These are phyloP conservation scores for Acanthosepion lycidas DNA, from an alignment of 2,888 invertebrate genomes.

Conservation along the genomic window DNA sequence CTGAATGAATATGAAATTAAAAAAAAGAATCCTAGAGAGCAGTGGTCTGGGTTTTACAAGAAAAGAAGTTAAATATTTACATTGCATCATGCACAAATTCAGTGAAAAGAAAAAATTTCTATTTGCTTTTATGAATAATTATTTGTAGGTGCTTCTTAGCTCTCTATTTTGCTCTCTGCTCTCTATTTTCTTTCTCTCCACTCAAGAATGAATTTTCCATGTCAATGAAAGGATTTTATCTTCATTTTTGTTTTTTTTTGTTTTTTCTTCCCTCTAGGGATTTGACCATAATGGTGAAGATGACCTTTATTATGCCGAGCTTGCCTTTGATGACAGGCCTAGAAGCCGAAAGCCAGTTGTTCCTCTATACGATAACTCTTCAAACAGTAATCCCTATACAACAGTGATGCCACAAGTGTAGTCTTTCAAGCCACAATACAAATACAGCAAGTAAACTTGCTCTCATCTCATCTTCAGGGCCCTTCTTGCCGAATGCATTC, in stretches of 20 bases:
- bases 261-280: neutral
- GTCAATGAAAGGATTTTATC: neutral
- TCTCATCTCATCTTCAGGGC: conserved; percentile 11
- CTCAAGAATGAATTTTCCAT: neutral
- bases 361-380: neutral
- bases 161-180: too few relatives aligned
- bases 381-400: neutral
- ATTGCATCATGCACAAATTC: too few relatives aligned
- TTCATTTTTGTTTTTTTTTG: neutral
- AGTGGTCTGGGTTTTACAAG: too few relatives aligned
- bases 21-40: too few relatives aligned
- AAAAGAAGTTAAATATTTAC: too few relatives aligned
- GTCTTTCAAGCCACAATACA: neutral
- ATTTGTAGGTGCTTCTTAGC: too few relatives aligned
- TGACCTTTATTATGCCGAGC: neutral
- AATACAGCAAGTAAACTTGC: too few relatives aligned
- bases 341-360: conserved; percentile 9
- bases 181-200: too few relatives aligned
- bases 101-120: too few relatives aligned
- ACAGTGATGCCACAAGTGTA: neutral
- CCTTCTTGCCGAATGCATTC: neutral
- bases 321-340: conserved; percentile 14
- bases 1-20: too few relatives aligned
- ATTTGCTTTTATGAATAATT: too few relatives aligned
- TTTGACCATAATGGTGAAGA: conserved; percentile 38